These are phyloP conservation scores for Leptinotarsa tumamoca DNA, from an alignment of 2,888 invertebrate species.

Conservation along the genomic window DNA sequence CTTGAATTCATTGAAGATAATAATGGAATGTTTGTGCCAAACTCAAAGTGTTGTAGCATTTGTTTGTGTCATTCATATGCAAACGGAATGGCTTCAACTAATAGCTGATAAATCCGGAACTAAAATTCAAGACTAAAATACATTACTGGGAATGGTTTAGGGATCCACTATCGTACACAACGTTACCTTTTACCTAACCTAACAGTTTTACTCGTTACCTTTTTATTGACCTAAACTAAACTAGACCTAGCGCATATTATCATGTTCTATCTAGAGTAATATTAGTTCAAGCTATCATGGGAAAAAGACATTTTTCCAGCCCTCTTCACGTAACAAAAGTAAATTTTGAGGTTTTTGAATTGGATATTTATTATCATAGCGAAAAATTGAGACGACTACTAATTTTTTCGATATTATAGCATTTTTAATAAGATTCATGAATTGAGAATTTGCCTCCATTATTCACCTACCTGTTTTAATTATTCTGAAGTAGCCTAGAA, in stretches of 20 bases:
- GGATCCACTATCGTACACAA: conserved; percentile 59
- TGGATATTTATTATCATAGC: too few relatives aligned
- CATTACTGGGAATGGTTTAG: conserved; percentile 48
- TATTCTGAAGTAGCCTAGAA: too few relatives aligned
- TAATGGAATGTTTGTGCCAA: conserved; percentile 46
- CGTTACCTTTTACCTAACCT: conserved; percentile 59
- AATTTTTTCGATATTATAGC: too few relatives aligned
- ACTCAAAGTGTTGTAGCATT: conserved; percentile 20
- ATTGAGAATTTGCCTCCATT: too few relatives aligned
- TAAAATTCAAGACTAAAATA: conserved; percentile 48
- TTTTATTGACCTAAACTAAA: conserved; percentile 57
- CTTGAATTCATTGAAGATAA: conserved; percentile 38
- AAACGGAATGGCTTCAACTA: conserved; percentile 30
- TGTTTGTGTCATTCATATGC: neutral
- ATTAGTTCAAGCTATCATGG: conserved; percentile 51
- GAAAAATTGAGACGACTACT: too few relatives aligned
- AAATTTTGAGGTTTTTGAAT: too few relatives aligned
- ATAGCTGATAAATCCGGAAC: conserved; percentile 44
- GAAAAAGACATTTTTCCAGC: conserved; percentile 47
- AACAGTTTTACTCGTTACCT: conserved; percentile 55
- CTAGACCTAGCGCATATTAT: conserved; percentile 59
- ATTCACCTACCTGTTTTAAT: too few relatives aligned
- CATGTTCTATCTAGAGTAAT: conserved; percentile 59
- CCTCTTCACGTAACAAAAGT: conserved; percentile 28
- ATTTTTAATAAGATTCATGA: too few relatives aligned